A percentile compares a stretch with the other conserved stretches of the same genome.
Evolutionary conservation across 2,888 invertebrate species (phyloP).

Genomic region (Adelognathus sp.): DNA sequence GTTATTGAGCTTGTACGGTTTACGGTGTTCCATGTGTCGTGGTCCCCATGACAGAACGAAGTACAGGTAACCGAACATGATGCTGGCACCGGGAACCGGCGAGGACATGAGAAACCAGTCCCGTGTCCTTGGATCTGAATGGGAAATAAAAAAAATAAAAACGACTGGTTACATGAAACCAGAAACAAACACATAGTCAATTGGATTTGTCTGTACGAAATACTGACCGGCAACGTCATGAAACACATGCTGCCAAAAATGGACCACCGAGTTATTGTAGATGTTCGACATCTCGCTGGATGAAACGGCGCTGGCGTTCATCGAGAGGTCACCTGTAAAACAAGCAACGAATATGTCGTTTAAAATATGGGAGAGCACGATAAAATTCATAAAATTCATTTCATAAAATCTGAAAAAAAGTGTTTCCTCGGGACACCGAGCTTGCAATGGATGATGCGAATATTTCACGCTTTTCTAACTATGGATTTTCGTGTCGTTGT

Average conservation of each 20-base stretch:
- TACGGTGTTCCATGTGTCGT: conserved; percentile 91
- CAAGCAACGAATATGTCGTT: not conserved
- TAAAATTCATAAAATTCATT: not conserved
- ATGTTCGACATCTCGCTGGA: conserved; percentile 78
- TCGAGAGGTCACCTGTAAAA: conserved; percentile 69
- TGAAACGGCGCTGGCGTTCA: conserved; percentile 72
- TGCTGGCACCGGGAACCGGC: conserved; percentile 87
- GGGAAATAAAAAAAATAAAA: not conserved
- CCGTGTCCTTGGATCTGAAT: conserved; percentile 86
- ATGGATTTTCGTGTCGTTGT: too few species aligned
- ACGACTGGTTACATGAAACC: not conserved
- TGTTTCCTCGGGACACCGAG: not conserved
- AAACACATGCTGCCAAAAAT: conserved; percentile 86
- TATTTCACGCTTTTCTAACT: not conserved
- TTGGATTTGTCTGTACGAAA: too few species aligned
- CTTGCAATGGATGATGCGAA: not conserved
- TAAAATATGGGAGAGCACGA: not conserved
- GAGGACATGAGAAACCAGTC: conserved; percentile 89
- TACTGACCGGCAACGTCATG: conserved; percentile 86
- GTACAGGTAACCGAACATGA: conserved; percentile 87
- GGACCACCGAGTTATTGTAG: conserved; percentile 85
- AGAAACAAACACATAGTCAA: not conserved
- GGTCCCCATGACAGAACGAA: conserved; percentile 92
- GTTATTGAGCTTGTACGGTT: conserved; percentile 91
- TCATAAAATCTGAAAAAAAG: not conserved